A percentile compares a stretch with the other conserved stretches of the same genome.
Conservation (phyloP, 2,888 invertebrate species). For the Epinotia demarniana region DNA sequence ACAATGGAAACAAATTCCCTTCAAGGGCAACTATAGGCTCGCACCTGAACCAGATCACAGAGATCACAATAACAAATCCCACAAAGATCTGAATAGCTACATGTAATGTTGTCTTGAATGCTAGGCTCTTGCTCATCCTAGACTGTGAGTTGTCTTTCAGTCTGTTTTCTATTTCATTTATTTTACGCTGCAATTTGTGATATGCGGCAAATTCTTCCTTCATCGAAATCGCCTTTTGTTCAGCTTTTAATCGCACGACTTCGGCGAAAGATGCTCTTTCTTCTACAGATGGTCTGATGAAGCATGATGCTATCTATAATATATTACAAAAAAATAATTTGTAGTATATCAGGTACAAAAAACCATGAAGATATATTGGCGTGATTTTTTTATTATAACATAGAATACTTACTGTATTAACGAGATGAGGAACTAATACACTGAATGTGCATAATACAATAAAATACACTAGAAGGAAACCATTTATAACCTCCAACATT, state of each 20-base stretch:
- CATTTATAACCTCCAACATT: conserved; percentile 80
- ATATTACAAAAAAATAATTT: background rate
- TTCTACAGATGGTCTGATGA: conserved; percentile 72
- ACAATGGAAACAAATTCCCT: conserved; percentile 73
- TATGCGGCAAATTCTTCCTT: conserved; percentile 85
- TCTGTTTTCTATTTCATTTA: conserved; percentile 80
- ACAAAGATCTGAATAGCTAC: conserved; percentile 67
- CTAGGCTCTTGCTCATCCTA: conserved; percentile 69
- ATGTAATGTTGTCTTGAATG: conserved; percentile 71
- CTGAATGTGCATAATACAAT: conserved; percentile 76
- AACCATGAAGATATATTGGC: background rate
- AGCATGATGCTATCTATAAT: conserved; percentile 81
- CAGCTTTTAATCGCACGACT: conserved; percentile 71
- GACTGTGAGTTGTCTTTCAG: conserved; percentile 73
- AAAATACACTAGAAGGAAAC: conserved; percentile 76
- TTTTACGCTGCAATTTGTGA: conserved; percentile 84
- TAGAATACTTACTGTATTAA: conserved; percentile 79
- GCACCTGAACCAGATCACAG: conserved; percentile 74
- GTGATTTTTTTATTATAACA: background rate
- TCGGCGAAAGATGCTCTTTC: conserved; percentile 74
- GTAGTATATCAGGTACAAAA: no score
- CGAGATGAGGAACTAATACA: conserved; percentile 73
- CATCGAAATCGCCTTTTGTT: conserved; percentile 81
- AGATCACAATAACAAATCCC: conserved; percentile 65
- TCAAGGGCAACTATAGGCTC: conserved; percentile 75